Base-by-base conservation (phyloP, 2,888 invertebrate genomes). In the Amiota communis region DNA sequence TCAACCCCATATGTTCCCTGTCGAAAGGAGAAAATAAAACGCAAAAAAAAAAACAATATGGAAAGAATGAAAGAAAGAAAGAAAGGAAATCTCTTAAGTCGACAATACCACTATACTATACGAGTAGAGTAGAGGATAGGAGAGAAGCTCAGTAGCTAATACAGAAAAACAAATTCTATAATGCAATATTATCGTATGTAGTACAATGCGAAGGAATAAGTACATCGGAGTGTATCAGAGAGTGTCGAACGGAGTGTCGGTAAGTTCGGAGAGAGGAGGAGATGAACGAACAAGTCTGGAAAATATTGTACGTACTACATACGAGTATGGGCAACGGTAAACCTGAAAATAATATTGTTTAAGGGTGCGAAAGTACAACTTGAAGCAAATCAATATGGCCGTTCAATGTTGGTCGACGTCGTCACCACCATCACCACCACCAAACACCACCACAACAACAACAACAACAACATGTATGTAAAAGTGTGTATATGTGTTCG, bases 381-480 rank as follows among this genome's bases (percentile, higher is more conserved):
- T 74, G 78, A 76, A 77, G 78, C 76, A 80, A 82, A 82, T 80
- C 81, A 82, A 82, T 82, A 82, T 82, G 81, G 81, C 81, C 80
- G 81, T 36, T 36, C 36, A 36, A 23, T 3, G 23, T 23, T 23
- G 23, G 23, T 23, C 23, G 23, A 76, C 80, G 75, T 69, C 73
- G 73, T 68, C 70, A 72, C 71, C 49, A 15, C 23, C 63, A 63
- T 46, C 74, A 69, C 72, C 49, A 15, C 23, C 63, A 63, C 63
- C 23, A 12, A 20, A 9, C 68, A 53, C 53, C 12, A 11, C 13
- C 23, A 23, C 13, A 4, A 64, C 15, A 23, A 53, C 13, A 6
- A 46, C 65, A 1, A 23, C 23, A 1, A 51, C 48, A 49, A 23
- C 53, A 49, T 17, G 15, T 53, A 20, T 51, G 12, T 48, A 8